Conservation (phyloP, 1,140 invertebrate genomes). For the Penaeus japonicus region DNA sequence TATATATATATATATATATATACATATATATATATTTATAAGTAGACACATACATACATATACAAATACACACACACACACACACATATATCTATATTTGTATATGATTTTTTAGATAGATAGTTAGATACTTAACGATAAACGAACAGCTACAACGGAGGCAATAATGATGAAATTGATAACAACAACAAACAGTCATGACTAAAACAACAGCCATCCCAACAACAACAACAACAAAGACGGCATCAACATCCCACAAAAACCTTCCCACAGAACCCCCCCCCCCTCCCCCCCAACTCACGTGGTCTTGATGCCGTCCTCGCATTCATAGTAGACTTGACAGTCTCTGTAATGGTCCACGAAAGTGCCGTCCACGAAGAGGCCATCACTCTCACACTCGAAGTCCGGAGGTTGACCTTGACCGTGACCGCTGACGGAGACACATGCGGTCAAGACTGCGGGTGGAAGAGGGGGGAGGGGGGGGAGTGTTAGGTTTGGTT, state of each 20-base stretch:
- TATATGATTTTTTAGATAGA: no score
- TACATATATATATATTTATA: neutral
- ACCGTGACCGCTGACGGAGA: neutral
- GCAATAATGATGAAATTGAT: no score
- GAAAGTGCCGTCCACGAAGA: slow-evolving; percentile 4
- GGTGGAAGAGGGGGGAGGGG: neutral
- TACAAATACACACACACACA: neutral
- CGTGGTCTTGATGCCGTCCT: neutral
- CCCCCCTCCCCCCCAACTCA: no score
- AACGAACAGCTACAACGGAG: no score
- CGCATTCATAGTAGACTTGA: neutral
- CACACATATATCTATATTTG: neutral
- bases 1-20: neutral
- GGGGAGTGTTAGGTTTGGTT: no score
- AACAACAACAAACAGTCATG: no score
- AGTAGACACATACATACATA: neutral
- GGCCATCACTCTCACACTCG: neutral
- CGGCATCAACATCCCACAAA: no score
- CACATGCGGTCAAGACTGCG: neutral
- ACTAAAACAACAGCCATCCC: neutral
- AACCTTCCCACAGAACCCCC: no score
- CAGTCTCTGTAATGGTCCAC: neutral
- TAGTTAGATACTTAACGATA: no score
- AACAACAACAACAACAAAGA: neutral
- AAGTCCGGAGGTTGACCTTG: slow-evolving; percentile 17